Conservation (phyloP, 2,888 invertebrate genomes). For the Blomia tropicalis region DNA sequence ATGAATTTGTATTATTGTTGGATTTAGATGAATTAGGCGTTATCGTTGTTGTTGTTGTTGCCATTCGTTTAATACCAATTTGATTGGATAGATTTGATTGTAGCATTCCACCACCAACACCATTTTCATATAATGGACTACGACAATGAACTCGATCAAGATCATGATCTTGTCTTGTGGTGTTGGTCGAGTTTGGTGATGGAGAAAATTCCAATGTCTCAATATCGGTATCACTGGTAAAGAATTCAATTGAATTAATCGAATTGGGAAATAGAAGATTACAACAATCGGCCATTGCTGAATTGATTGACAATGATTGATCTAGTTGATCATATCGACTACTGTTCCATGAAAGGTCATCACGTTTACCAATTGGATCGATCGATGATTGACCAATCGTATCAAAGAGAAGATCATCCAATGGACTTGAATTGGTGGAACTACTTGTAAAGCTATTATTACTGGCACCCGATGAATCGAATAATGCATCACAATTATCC, state of each 20-base stretch:
- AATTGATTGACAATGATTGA: background rate
- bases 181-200: background rate
- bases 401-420: background rate
- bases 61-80: background rate
- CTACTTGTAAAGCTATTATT: background rate
- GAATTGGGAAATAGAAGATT: background rate
- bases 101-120: background rate
- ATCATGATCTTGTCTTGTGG: too few species aligned
- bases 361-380: background rate
- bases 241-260: conserved; percentile 7
- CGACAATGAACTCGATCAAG: too few species aligned
- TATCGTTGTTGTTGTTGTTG: background rate
- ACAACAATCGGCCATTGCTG: conserved; percentile 1
- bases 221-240: background rate
- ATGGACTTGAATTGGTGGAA: background rate
- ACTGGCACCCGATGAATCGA: background rate
- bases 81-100: background rate
- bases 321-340: background rate
- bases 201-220: background rate
- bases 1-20: background rate
- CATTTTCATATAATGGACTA: background rate
- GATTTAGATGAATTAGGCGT: background rate
- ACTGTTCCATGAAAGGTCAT: background rate
- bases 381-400: background rate
- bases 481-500: conserved; percentile 5